Conservation (phyloP, 2,797 vertebrate species). For the Mormyrops attenuatus region DNA sequence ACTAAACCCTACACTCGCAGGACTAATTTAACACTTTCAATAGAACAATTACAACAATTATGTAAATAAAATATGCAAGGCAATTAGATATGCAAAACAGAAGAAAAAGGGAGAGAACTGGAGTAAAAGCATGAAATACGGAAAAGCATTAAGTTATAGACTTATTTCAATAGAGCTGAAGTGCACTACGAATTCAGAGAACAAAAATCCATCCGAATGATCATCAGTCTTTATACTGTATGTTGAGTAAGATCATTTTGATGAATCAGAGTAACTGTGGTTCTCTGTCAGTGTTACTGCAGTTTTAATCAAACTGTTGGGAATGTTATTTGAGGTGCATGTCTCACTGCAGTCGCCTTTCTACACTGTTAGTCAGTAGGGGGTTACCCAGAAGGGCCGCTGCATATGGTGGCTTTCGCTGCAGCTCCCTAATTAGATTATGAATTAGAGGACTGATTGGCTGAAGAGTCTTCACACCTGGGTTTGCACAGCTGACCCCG, state of each 20-base stretch:
- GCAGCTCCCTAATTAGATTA: neutral
- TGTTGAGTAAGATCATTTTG: neutral
- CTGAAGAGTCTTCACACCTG: neutral
- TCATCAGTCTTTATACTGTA: neutral
- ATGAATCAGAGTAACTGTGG: neutral
- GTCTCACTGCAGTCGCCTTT: neutral
- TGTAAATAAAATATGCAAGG: neutral
- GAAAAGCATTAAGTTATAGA: neutral
- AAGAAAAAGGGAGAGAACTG: neutral
- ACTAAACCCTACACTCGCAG: slow-evolving; percentile 18
- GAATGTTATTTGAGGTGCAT: neutral
- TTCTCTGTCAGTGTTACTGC: neutral
- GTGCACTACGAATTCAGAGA: neutral
- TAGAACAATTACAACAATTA: slow-evolving; percentile 17
- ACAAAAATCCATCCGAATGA: neutral
- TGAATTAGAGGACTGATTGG: neutral
- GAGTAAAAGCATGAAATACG: neutral
- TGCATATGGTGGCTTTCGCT: neutral
- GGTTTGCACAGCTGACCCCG: neutral
- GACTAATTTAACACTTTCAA: slow-evolving; percentile 23
- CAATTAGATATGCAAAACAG: neutral
- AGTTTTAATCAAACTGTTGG: neutral
- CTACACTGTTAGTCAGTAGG: neutral
- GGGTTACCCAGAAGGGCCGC: neutral
- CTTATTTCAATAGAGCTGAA: neutral